Conservation (phyloP, 2,113 vertebrate species). For the Scomber japonicus region DNA sequence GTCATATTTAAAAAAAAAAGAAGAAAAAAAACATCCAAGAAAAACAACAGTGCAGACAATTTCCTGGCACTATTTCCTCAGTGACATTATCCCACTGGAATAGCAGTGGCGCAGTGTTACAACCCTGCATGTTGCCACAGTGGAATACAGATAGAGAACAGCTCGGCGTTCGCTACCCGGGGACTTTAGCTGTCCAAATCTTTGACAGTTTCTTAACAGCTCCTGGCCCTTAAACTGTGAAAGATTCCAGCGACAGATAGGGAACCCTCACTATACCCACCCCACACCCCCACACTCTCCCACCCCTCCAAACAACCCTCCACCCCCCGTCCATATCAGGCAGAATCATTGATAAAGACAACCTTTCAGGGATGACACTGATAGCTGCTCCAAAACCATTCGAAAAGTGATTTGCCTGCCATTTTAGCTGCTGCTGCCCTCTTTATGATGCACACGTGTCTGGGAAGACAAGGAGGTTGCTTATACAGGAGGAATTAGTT, state of each 20-base stretch:
- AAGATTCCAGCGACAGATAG: constrained; percentile 60
- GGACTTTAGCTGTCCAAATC: constrained; percentile 57
- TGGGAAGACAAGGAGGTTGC: constrained; percentile 56
- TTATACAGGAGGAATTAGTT: constrained; percentile 14
- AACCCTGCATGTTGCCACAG: constrained; percentile 60
- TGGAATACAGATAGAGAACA: constrained; percentile 69
- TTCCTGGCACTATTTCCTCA: constrained; percentile 56
- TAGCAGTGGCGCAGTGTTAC: constrained; percentile 60
- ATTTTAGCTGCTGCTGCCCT: constrained; percentile 65
- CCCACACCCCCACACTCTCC: not conserved
- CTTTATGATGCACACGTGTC: constrained; percentile 75
- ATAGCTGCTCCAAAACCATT: constrained; percentile 81
- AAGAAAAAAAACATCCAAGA: not conserved
- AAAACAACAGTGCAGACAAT: constrained; percentile 14
- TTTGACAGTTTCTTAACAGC: constrained; percentile 62
- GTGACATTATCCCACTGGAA: constrained; percentile 68
- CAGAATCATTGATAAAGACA: constrained; percentile 79
- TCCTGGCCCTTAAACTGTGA: constrained; percentile 49
- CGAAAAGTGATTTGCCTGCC: constrained; percentile 76
- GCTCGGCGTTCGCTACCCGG: constrained; percentile 28
- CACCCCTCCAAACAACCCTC: not conserved
- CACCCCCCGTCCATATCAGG: constrained; percentile 43
- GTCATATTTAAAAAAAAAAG: too few species aligned
- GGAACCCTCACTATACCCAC: not conserved
- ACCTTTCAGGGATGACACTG: constrained; percentile 83